Evolutionary conservation across 2,888 invertebrate species (phyloP).

Genomic region (Morpho helenor): DNA sequence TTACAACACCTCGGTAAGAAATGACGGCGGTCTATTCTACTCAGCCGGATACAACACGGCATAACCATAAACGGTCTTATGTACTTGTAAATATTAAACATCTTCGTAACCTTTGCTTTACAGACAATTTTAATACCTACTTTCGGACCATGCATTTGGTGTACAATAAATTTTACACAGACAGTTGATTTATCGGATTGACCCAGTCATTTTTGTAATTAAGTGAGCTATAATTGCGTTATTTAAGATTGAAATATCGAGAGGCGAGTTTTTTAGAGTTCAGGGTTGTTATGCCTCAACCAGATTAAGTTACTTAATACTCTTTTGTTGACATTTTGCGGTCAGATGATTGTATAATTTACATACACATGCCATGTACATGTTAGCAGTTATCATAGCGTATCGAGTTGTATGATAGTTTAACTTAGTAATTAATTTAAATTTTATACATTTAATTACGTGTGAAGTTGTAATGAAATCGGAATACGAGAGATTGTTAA

Average conservation of each 20-base stretch:
- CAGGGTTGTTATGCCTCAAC: slow-evolving; percentile 16
- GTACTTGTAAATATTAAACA: too few relatives aligned
- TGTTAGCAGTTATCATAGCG: slow-evolving; percentile 5
- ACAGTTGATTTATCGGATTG: slow-evolving; percentile 9
- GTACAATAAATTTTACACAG: background rate
- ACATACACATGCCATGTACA: background rate
- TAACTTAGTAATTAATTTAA: slow-evolving; percentile 1
- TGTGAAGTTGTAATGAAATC: background rate
- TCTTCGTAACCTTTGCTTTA: too few relatives aligned
- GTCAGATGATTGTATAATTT: slow-evolving; percentile 11
- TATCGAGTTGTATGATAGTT: slow-evolving; percentile 7
- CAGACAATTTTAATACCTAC: too few relatives aligned
- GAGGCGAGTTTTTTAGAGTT: slow-evolving; percentile 17
- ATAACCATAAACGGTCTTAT: too few relatives aligned
- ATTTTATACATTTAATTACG: too few relatives aligned
- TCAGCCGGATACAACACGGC: too few relatives aligned
- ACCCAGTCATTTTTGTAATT: slow-evolving; percentile 6
- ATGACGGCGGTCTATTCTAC: too few relatives aligned
- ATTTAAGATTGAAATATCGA: slow-evolving; percentile 12
- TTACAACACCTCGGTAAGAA: too few relatives aligned
- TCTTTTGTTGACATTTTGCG: slow-evolving; percentile 16
- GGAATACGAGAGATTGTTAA: slow-evolving; percentile 1
- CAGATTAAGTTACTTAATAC: slow-evolving; percentile 17
- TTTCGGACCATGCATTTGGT: background rate
- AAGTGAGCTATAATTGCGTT: slow-evolving; percentile 11